Percentiles rank a stretch among this genome's conserved stretches.
Evolutionary conservation across 1,140 invertebrate species (phyloP).

Genomic region (Heliothis subflexa): DNA sequence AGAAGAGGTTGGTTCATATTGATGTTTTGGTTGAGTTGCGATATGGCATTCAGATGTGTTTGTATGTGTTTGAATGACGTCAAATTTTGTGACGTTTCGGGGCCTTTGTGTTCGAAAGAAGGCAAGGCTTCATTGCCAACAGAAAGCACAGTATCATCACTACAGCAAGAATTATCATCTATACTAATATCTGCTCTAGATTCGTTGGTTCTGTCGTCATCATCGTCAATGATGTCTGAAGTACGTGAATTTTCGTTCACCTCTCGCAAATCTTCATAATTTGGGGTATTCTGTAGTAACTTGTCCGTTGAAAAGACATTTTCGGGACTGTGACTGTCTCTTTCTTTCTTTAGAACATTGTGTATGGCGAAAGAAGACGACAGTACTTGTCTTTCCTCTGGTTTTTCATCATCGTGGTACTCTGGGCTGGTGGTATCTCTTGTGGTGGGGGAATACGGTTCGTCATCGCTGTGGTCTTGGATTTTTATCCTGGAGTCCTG

Average conservation of each 20-base stretch:
- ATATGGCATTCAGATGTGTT: slow-evolving; percentile 87
- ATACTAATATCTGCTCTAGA: slow-evolving; percentile 78
- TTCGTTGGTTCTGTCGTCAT: slow-evolving; percentile 64
- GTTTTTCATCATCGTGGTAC: slow-evolving; percentile 72
- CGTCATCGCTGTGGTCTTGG: slow-evolving; percentile 79
- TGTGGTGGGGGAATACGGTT: slow-evolving; percentile 74
- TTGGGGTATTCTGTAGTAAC: slow-evolving; percentile 81
- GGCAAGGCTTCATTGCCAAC: slow-evolving; percentile 88
- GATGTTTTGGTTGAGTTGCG: slow-evolving; percentile 85
- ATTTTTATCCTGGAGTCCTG: slow-evolving; percentile 76
- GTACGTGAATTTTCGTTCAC: slow-evolving; percentile 55
- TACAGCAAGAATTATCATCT: slow-evolving; percentile 87
- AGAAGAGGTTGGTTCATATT: slow-evolving; percentile 80
- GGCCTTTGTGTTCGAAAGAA: slow-evolving; percentile 61
- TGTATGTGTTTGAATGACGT: slow-evolving; percentile 88
- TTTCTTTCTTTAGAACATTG: slow-evolving; percentile 83
- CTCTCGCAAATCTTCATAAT: slow-evolving; percentile 68
- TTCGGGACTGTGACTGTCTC: slow-evolving; percentile 82
- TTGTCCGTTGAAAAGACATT: slow-evolving; percentile 85
- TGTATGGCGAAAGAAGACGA: slow-evolving; percentile 83
- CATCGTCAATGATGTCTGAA: slow-evolving; percentile 65
- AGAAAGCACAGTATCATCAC: slow-evolving; percentile 89
- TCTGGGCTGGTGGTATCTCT: slow-evolving; percentile 76
- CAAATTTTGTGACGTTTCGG: slow-evolving; percentile 66
- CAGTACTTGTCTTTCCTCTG: slow-evolving; percentile 68